Percentiles rank a stretch among this genome's conserved stretches.
These are phyloP conservation scores for Falco columbarius DNA, from an alignment of 2,797 vertebrate species.

Conservation along the genomic window DNA sequence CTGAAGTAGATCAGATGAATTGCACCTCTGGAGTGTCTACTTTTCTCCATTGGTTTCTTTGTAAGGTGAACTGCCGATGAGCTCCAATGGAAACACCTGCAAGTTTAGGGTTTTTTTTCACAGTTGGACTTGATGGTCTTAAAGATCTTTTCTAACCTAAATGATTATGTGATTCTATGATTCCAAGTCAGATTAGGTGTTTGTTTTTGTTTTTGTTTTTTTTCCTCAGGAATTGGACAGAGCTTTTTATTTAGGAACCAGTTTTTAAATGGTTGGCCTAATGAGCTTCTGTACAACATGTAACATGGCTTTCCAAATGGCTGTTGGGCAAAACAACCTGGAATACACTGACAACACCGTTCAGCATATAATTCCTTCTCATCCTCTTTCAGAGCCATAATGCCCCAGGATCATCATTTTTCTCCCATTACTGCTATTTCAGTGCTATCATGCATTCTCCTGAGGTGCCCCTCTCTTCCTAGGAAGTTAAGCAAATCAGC, in stretches of 20 bases:
- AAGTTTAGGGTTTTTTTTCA: not conserved
- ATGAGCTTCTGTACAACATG: not conserved
- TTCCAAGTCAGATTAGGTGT: not conserved
- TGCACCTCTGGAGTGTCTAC: not conserved
- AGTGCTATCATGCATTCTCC: not conserved
- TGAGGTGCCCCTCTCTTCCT: not conserved
- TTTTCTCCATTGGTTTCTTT: not conserved
- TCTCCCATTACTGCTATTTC: not conserved
- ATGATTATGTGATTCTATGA: not conserved
- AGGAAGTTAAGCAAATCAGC: constrained; percentile 13
- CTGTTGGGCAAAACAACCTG: not conserved
- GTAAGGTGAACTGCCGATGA: not conserved
- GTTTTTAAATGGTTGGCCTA: not conserved
- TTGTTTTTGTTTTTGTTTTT: not conserved
- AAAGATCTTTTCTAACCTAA: not conserved
- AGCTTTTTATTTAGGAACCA: not conserved
- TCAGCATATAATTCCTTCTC: not conserved
- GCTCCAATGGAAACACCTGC: not conserved
- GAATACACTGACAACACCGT: not conserved
- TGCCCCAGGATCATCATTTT: not conserved
- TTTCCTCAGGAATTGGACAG: not conserved
- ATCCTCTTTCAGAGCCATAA: not conserved
- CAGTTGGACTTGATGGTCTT: not conserved
- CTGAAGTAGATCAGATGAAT: not conserved
- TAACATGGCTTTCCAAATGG: not conserved